A percentile compares a stretch with the other conserved stretches of the same genome.
Evolutionary conservation across 2,113 vertebrate genomes (phyloP).

Genomic region (Falcunculus frontatus): DNA sequence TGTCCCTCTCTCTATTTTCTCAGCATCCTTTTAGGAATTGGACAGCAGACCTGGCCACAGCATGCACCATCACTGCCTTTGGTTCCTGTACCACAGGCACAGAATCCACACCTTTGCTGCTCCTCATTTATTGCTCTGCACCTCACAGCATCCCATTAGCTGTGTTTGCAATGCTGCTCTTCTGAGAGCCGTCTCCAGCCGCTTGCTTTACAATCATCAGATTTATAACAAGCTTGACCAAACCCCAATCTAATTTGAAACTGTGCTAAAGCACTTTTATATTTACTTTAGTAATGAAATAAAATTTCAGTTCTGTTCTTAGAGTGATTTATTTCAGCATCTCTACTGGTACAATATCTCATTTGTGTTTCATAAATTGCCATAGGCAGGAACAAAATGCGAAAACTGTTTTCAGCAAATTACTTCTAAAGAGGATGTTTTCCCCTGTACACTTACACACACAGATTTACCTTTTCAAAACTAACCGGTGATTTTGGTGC

Average conservation of each 20-base stretch:
- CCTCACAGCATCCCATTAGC: background rate
- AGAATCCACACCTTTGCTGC: background rate
- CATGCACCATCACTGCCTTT: background rate
- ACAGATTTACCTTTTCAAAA: background rate
- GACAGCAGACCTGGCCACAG: background rate
- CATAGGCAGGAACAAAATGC: conserved; percentile 30
- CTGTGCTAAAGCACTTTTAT: conserved; percentile 48
- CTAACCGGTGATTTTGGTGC: background rate
- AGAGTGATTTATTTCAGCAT: conserved; percentile 53
- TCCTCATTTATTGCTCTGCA: background rate
- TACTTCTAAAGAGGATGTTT: conserved; percentile 41
- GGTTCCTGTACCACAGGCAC: background rate
- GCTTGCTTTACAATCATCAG: conserved; percentile 20
- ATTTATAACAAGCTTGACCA: conserved; percentile 63
- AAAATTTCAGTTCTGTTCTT: conserved; percentile 57
- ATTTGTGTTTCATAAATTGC: conserved; percentile 62
- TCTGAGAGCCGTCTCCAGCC: conserved; percentile 23
- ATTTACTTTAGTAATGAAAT: conserved; percentile 67
- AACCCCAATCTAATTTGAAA: conserved; percentile 63
- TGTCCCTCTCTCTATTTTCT: background rate
- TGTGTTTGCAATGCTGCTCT: background rate
- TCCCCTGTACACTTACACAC: background rate
- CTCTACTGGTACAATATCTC: conserved; percentile 16
- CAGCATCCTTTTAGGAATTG: background rate
- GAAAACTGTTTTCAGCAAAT: conserved; percentile 37